Percentiles rank a stretch among this genome's conserved stretches.
Conservation (phyloP, 2,797 vertebrate genomes). For the Parauchenoglanis punctatus region DNA sequence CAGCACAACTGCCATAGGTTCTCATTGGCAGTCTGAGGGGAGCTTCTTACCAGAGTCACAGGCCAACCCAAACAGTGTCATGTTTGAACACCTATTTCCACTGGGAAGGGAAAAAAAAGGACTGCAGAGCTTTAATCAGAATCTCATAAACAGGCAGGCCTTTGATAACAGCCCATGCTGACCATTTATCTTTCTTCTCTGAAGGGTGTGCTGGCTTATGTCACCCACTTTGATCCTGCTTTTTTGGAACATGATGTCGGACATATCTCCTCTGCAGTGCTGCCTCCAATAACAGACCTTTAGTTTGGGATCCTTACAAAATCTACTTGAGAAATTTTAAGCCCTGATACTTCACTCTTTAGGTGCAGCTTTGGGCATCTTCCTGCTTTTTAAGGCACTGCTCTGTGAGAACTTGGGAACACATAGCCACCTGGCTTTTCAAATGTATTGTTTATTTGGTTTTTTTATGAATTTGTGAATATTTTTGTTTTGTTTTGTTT, state of each 20-base stretch:
- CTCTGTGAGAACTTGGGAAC: background rate
- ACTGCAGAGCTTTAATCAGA: constrained; percentile 71
- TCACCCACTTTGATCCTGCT: constrained; percentile 74
- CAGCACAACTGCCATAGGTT: constrained; percentile 53
- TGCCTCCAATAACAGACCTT: constrained; percentile 61
- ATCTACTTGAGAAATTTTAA: constrained; percentile 27
- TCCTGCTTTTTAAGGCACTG: background rate
- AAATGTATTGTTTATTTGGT: background rate
- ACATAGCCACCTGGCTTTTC: background rate
- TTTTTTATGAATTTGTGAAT: background rate
- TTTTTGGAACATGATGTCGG: constrained; percentile 59
- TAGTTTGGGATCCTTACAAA: constrained; percentile 57
- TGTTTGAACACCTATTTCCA: constrained; percentile 82
- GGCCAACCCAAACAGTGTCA: constrained; percentile 77
- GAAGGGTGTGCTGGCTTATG: constrained; percentile 70
- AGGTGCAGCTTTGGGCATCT: constrained; percentile 37
- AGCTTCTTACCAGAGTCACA: constrained; percentile 62
- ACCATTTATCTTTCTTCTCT: constrained; percentile 73
- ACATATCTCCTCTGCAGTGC: constrained; percentile 56
- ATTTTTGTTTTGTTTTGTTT: background rate
- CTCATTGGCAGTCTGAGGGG: constrained; percentile 52
- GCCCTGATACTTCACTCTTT: constrained; percentile 20
- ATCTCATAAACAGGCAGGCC: constrained; percentile 71
- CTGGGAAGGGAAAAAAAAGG: constrained; percentile 57
- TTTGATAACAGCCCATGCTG: constrained; percentile 72